Evolutionary conservation across 1,140 invertebrate genomes (phyloP), one percentile per base, ranked within the genome.

Genomic region (Solenopsis fugax): DNA sequence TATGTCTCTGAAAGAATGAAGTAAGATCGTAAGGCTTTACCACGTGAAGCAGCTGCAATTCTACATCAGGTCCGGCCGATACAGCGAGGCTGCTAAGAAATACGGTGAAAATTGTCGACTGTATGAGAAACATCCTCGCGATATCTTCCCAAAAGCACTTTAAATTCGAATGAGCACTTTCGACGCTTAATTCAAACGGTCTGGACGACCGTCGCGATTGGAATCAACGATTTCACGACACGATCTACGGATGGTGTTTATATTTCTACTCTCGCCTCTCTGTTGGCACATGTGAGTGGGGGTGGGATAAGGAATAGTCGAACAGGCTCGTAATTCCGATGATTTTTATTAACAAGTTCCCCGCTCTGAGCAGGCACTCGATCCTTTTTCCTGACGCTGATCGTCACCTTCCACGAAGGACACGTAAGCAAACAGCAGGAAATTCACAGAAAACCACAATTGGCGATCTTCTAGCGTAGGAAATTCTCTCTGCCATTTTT

Each of bases 41-140:
- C 93, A 92, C 93, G 80, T 95, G 94, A 4, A 95, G 78, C 72
- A 95, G 89, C 80, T 93, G 91, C 9, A 94, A 56, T 84, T 93
- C 90, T 7, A 92, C n/a, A 48, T 94, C 91, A 60, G 89, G 88
- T 7, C 29, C 7, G 37, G 73, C 87, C 37, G 89, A 56, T 10
- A 29, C 48, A 16, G 77, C 67, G 50, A 93, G 45, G 50, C 65
- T 73, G 72, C 54, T 71, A 0, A 89, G 3, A 54, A 87, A 16
- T 10, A 91, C 29, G 2, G 45, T 16, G 21, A 84, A 18, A 34
- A 50, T 21, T 34, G 34, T 56, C 4, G 6, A 67, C 10, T 50
- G 21, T 1, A 13, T 29, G 9, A 45, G n/a, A 6, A 24, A 82
- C 87, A 90, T 90, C 12, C 72, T 78, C 18, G 13, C 41, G 7